Evolutionary conservation across 2,797 vertebrate genomes (phyloP).

Genomic region (Limosa lapponica): DNA sequence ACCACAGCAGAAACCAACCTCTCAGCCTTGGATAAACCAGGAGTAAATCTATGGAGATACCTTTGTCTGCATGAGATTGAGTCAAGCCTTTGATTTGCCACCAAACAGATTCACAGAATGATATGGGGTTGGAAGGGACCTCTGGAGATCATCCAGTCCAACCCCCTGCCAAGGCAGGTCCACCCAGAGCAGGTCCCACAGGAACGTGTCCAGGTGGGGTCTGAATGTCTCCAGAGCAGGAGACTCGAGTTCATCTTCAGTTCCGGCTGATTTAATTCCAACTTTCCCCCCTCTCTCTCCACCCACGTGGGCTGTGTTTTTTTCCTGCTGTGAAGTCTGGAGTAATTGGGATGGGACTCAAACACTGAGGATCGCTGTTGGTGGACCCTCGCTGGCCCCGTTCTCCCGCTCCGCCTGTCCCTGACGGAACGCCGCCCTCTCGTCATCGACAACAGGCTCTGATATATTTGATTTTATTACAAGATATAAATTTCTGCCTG

Average conservation of each 20-base stretch:
- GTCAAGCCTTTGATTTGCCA: background rate
- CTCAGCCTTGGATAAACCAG: background rate
- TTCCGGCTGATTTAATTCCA: background rate
- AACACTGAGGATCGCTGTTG: background rate
- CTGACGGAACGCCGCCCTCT: background rate
- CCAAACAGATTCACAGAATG: background rate
- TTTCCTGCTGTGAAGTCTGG: background rate
- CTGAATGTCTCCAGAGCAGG: no score
- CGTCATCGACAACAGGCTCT: background rate
- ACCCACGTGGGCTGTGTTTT: background rate
- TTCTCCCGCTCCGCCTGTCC: background rate
- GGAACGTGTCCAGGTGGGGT: no score
- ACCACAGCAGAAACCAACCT: background rate
- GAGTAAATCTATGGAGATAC: background rate
- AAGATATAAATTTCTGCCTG: slow-evolving; percentile 67
- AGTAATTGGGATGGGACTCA: background rate
- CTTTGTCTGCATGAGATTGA: rapidly evolving
- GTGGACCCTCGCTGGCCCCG: background rate
- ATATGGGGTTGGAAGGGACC: no score
- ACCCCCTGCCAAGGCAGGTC: no score
- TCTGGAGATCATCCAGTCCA: no score
- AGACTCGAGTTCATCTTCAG: background rate
- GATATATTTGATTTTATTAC: slow-evolving; percentile 66
- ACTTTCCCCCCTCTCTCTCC: background rate
- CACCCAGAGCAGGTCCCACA: no score